phyloP scores from a whole-genome alignment of 2,888 invertebrate genomes.

The Drosophila emarginata region DNA sequence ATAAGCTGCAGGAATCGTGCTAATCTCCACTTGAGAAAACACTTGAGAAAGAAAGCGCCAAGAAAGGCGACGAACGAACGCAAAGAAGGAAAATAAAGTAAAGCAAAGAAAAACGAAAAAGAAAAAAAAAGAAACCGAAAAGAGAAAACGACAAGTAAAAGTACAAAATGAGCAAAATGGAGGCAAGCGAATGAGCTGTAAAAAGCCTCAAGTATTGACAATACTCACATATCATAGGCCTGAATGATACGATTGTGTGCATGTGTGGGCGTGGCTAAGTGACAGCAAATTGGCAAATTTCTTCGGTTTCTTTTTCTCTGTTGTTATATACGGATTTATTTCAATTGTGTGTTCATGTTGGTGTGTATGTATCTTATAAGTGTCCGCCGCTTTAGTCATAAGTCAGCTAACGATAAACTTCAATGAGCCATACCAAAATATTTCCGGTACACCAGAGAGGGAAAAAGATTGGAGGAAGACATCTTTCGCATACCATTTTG shows the following conservation, averaged over 20 bases:
- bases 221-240: conserved; percentile 59
- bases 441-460: conserved; percentile 54
- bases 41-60: conserved; percentile 39
- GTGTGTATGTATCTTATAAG: conserved; percentile 37
- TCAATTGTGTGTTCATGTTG: conserved; percentile 54
- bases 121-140: neutral
- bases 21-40: conserved; percentile 68
- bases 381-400: conserved; percentile 59
- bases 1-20: conserved; percentile 66
- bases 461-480: neutral
- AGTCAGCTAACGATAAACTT: conserved; percentile 71
- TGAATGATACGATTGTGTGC: conserved; percentile 19
- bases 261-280: conserved; percentile 33
- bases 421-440: conserved; percentile 74
- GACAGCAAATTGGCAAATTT: conserved; percentile 75
- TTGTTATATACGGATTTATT: conserved; percentile 69
- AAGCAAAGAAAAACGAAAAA: neutral
- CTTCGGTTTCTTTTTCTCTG: conserved; percentile 20
- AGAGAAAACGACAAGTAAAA: conserved; percentile 31
- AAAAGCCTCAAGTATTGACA: conserved; percentile 76
- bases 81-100: neutral
- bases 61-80: conserved; percentile 1
- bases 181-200: conserved; percentile 67
- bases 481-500: neutral
- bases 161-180: conserved; percentile 55